Evolutionary conservation across 2,888 invertebrate species (phyloP).

Genomic region (Gymnocheta viridis): DNA sequence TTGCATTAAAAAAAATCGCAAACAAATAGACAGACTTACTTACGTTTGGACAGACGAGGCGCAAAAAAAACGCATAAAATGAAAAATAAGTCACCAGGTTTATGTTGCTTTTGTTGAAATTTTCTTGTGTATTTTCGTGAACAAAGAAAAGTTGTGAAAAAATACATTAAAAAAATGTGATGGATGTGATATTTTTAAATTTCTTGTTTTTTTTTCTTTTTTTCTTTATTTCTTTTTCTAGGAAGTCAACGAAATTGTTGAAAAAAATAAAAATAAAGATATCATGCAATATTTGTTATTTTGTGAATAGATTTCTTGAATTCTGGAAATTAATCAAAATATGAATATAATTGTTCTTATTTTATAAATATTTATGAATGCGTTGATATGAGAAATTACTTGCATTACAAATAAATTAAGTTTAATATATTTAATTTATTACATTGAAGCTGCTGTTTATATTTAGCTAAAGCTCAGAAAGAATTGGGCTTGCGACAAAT

Average conservation of each 20-base stretch:
- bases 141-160: conserved; percentile 42
- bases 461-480: too few relatives aligned
- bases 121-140: conserved; percentile 7
- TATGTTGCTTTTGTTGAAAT: conserved; percentile 42
- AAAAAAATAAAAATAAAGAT: conserved; percentile 29
- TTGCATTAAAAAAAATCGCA: conserved; percentile 34
- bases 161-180: conserved; percentile 31
- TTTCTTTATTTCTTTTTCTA: conserved; percentile 49
- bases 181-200: conserved; percentile 55
- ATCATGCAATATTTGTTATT: conserved; percentile 29
- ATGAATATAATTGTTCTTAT: neutral
- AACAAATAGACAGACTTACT: conserved; percentile 20
- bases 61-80: conserved; percentile 35
- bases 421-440: too few relatives aligned
- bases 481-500: too few relatives aligned
- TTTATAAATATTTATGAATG: neutral
- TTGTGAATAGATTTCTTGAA: conserved; percentile 9
- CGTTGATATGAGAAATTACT: neutral
- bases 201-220: neutral
- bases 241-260: conserved; percentile 45
- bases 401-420: neutral
- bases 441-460: neutral
- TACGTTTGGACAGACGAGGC: neutral
- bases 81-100: conserved; percentile 70
- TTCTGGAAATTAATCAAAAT: conserved; percentile 9